Conservation (phyloP, 1,140 invertebrate species). For the Cyphomyrmex costatus region DNA sequence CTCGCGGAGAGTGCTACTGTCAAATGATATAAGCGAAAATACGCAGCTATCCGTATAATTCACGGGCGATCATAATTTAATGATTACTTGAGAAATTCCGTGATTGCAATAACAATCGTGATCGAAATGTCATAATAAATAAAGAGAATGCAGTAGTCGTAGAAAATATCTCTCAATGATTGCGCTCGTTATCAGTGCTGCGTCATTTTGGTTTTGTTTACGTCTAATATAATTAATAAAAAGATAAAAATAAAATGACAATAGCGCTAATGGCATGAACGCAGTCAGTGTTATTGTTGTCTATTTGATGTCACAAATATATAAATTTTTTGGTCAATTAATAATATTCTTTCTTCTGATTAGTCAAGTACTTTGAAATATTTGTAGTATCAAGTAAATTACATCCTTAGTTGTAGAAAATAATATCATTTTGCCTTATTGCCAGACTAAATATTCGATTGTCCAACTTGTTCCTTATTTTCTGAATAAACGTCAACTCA, state of each 20-base stretch:
- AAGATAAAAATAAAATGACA: too few species aligned
- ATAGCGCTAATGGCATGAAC: too few species aligned
- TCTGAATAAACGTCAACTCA: not conserved
- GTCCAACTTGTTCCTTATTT: not conserved
- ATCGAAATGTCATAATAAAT: constrained; percentile 56
- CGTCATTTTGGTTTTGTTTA: too few species aligned
- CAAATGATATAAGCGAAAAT: not conserved
- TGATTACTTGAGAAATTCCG: constrained; percentile 38
- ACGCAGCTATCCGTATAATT: not conserved
- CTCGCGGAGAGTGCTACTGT: not conserved
- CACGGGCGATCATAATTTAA: not conserved
- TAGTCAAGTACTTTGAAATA: too few species aligned
- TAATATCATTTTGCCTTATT: not conserved
- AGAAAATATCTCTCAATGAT: constrained; percentile 16
- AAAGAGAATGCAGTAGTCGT: constrained; percentile 61
- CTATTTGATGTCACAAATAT: too few species aligned
- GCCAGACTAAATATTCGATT: not conserved
- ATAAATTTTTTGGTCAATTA: too few species aligned
- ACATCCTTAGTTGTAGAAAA: not conserved
- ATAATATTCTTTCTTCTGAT: too few species aligned
- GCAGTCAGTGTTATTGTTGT: too few species aligned
- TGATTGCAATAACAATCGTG: constrained; percentile 10
- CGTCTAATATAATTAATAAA: too few species aligned
- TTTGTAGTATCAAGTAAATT: too few species aligned
- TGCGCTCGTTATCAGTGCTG: too few species aligned